Evolutionary conservation across 2,797 vertebrate species (phyloP), one percentile per base, ranked within the genome.

Genomic region (Catostomus latipinnis): DNA sequence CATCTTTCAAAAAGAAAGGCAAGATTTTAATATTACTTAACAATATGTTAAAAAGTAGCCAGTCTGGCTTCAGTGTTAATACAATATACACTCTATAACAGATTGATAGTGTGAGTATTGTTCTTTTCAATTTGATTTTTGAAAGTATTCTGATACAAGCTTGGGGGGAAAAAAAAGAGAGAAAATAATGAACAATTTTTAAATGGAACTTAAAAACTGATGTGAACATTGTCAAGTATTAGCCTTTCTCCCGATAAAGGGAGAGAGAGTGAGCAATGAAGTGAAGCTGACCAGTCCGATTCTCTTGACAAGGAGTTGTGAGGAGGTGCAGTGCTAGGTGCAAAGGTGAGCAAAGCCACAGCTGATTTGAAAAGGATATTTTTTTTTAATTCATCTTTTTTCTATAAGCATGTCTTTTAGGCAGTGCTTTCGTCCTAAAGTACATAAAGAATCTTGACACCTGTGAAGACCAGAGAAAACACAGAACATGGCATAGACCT

Each of bases 1-100:
- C 97, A 98, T 99, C 98, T 99, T 99, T 99, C 98, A 98, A 98
- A 99, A 99, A 99, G 97, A 99, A 99, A 99, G 98, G 98, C 96
- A 98, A 97, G 96, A 97, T 98, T 91, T 99, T 97, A 98, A 98
- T 99, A 98, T 98, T 96, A 98, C 96, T 99, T 99, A 99, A 98
- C 97, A 99, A 99, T 99, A 98, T 98, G 97, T 99, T 98, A 98
- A 99, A 96, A 99, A 96, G 97, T 97, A 97, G 97, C 96, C 97
- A 94, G 95, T 95, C 94, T 94, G 96, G 97, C 98, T 96, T 98
- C 96, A 97, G 96, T 98, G 97, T 99, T 99, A 98, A 98, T 98
- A 97, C 96, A 98, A 96, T 96, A 96, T 95, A 98, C 96, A 96
- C 96, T 96, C 96, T 96, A 96, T 96, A 96, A 98, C 96, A 95